phyloP scores from a whole-genome alignment of 2,797 vertebrate genomes.

The Zalophus californianus region DNA sequence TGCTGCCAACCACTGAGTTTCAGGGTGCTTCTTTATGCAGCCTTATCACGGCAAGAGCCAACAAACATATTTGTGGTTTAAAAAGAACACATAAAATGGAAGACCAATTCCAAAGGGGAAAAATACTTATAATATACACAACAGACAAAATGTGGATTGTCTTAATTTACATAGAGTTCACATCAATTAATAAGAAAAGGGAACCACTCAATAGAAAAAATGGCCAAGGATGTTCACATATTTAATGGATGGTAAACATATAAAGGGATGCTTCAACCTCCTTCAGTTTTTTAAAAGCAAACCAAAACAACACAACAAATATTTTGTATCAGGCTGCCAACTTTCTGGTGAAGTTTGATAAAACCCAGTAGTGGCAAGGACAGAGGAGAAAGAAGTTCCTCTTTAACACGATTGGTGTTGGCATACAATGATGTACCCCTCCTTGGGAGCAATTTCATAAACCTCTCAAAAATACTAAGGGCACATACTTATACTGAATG shows the following conservation, averaged over 20 bases:
- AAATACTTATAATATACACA: not conserved
- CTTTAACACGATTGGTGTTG: not conserved
- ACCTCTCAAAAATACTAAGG: not conserved
- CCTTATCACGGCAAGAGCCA: not conserved
- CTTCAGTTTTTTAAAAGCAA: not conserved
- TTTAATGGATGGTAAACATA: not conserved
- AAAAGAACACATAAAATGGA: not conserved
- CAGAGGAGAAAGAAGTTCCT: not conserved
- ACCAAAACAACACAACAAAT: not conserved
- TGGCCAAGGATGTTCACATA: not conserved
- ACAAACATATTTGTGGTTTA: not conserved
- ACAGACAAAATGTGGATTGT: not conserved
- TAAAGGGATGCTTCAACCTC: not conserved
- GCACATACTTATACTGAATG: not conserved
- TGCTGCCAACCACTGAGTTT: not conserved
- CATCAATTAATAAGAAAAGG: slow-evolving; percentile 15
- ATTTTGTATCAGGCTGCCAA: not conserved
- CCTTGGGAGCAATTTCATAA: not conserved
- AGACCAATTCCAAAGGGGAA: not conserved
- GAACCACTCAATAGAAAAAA: not conserved
- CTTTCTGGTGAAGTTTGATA: not conserved
- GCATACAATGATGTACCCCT: not conserved
- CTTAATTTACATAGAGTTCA: not conserved
- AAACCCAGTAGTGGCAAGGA: not conserved
- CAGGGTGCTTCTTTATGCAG: not conserved